A percentile compares a stretch with the other conserved stretches of the same genome.
Evolutionary conservation across 1,140 invertebrate species (phyloP).

Genomic region (Drusus annulatus): DNA sequence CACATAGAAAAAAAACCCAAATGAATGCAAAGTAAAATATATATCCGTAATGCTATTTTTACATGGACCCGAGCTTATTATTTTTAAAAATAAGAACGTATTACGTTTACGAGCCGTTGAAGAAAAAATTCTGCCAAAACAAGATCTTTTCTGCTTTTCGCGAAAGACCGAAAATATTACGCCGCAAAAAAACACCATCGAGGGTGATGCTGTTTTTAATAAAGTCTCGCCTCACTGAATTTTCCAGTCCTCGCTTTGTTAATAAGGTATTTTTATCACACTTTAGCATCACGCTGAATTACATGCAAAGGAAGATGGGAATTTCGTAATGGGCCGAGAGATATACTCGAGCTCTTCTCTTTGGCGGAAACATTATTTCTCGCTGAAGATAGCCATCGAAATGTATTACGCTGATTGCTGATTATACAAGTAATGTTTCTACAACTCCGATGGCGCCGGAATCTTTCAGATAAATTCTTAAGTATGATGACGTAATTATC

Average conservation of each 20-base stretch:
- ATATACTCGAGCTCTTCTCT: neutral
- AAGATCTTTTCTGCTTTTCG: neutral
- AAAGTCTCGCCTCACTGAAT: slow-evolving; percentile 25
- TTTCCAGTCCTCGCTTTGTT: slow-evolving; percentile 22
- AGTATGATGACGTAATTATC: no score
- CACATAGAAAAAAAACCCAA: no score
- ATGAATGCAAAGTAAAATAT: no score
- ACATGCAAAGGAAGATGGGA: slow-evolving; percentile 34
- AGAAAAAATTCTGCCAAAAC: neutral
- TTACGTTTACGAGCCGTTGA: neutral
- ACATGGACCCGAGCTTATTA: no score
- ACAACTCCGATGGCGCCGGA: no score
- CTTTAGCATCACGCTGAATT: slow-evolving; percentile 26
- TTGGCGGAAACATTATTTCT: neutral
- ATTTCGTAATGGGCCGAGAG: slow-evolving; percentile 16
- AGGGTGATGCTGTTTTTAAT: slow-evolving; percentile 27
- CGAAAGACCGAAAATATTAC: slow-evolving; percentile 2
- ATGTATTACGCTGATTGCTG: no score
- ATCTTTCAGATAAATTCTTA: no score
- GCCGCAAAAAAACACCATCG: slow-evolving; percentile 13
- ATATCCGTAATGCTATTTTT: no score
- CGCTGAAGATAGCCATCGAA: no score
- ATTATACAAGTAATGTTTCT: no score
- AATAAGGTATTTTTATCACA: slow-evolving; percentile 39
- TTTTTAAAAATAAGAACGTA: no score